Evolutionary conservation across 2,888 invertebrate species (phyloP).

Genomic region (Dryomyza anilis): DNA sequence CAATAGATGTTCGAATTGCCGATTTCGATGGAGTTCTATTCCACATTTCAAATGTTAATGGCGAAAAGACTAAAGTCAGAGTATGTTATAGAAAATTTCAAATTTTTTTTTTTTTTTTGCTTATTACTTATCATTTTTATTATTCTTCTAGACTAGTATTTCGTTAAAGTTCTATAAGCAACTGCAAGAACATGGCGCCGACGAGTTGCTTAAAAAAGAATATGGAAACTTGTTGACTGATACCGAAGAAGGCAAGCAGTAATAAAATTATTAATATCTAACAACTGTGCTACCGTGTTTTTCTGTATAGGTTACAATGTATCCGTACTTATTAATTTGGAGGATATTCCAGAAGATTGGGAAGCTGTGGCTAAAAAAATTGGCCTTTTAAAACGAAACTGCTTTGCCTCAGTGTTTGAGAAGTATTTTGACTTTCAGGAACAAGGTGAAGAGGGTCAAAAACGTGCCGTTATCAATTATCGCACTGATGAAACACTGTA

Average conservation of each 20-base stretch:
- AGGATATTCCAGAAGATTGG: slow-evolving; percentile 89
- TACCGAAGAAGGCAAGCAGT: slow-evolving; percentile 78
- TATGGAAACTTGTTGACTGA: slow-evolving; percentile 84
- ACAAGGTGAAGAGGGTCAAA: slow-evolving; percentile 86
- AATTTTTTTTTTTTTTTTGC: too few relatives aligned
- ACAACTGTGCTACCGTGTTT: slow-evolving; percentile 9
- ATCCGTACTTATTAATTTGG: slow-evolving; percentile 89
- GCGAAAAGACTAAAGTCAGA: slow-evolving; percentile 96
- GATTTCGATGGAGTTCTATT: slow-evolving; percentile 99
- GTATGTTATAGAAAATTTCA: slow-evolving; percentile 68
- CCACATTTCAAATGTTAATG: slow-evolving; percentile 96
- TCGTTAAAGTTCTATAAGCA: slow-evolving; percentile 98
- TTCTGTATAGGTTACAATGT: slow-evolving; percentile 82
- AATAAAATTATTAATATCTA: slow-evolving; percentile 9
- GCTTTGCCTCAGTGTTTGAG: slow-evolving; percentile 99
- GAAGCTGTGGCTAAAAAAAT: slow-evolving; percentile 88
- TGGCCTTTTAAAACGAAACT: slow-evolving; percentile 94
- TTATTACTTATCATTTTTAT: not conserved
- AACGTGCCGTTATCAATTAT: slow-evolving; percentile 97
- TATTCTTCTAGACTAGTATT: slow-evolving; percentile 87
- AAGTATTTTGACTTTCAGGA: slow-evolving; percentile 99
- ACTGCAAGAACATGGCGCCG: slow-evolving; percentile 97
- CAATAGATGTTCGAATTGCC: slow-evolving; percentile 90
- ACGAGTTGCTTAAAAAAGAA: slow-evolving; percentile 90
- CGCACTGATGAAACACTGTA: slow-evolving; percentile 98